Evolutionary conservation across 2,888 invertebrate species (phyloP).

Genomic region (Trissonchulus sp.): DNA sequence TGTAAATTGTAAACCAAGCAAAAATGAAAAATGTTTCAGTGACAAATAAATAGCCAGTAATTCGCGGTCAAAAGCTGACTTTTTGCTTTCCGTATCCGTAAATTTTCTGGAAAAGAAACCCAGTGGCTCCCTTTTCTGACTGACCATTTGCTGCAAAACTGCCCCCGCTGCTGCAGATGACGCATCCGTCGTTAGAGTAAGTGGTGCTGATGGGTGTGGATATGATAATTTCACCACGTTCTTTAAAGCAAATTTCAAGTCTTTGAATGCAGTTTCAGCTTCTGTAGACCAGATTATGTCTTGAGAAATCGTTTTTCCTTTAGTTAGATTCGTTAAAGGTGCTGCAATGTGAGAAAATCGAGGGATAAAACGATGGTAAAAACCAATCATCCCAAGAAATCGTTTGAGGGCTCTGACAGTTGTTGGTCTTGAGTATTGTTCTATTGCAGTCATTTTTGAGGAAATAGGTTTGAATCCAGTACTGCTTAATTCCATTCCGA

Average conservation of each 20-base stretch:
- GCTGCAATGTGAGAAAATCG: slow-evolving; percentile 19
- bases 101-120: slow-evolving; percentile 13
- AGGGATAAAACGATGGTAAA: slow-evolving; percentile 23
- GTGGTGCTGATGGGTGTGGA: not conserved
- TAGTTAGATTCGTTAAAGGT: slow-evolving; percentile 21
- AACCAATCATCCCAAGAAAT: slow-evolving; percentile 12
- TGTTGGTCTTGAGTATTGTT: not conserved
- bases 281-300: slow-evolving; percentile 12
- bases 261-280: not conserved
- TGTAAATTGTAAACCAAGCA: slow-evolving; percentile 17
- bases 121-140: not conserved
- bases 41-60: slow-evolving; percentile 5
- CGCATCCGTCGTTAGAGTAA: slow-evolving; percentile 19
- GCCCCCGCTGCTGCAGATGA: slow-evolving; percentile 14
- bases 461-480: slow-evolving; percentile 8
- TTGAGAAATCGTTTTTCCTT: slow-evolving; percentile 6
- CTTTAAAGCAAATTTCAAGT: slow-evolving; percentile 5
- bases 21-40: slow-evolving; percentile 16
- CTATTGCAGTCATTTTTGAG: slow-evolving; percentile 4
- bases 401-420: not conserved
- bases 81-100: slow-evolving; percentile 3
- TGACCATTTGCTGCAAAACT: slow-evolving; percentile 15
- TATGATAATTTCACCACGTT: not conserved
- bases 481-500: not conserved
- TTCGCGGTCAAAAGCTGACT: slow-evolving; percentile 8